These are phyloP conservation scores for Acinonyx jubatus DNA, from an alignment of 2,113 vertebrate genomes.

Conservation along the genomic window DNA sequence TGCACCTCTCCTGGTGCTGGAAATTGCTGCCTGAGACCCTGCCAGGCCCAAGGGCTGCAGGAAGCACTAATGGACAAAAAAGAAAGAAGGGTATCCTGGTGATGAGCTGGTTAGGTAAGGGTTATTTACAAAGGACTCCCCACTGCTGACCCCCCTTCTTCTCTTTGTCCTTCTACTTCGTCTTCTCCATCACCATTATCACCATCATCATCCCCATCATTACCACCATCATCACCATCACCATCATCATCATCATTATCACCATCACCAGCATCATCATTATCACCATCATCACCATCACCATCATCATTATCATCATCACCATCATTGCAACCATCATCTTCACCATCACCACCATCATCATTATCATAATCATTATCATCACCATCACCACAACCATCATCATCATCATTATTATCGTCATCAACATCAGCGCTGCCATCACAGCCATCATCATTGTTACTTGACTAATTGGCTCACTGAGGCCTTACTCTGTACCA, in stretches of 20 bases:
- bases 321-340: accelerated
- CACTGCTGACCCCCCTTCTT: background rate
- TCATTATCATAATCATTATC: accelerated
- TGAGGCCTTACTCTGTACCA: background rate
- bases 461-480: background rate
- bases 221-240: background rate
- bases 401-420: accelerated
- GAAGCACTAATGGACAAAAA: background rate
- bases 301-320: background rate
- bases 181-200: background rate
- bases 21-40: background rate
- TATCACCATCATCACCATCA: background rate
- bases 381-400: background rate
- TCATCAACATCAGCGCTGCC: accelerated
- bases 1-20: background rate
- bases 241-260: background rate
- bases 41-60: background rate
- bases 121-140: background rate
- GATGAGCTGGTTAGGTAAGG: background rate
- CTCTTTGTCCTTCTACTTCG: background rate
- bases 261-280: background rate
- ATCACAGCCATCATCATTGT: background rate
- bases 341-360: background rate
- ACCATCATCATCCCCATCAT: accelerated
- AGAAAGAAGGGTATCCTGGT: background rate